Percentiles rank a stretch among this genome's conserved stretches.
Conservation (phyloP, 1,140 invertebrate genomes). For the Drosophila quadrilineata region DNA sequence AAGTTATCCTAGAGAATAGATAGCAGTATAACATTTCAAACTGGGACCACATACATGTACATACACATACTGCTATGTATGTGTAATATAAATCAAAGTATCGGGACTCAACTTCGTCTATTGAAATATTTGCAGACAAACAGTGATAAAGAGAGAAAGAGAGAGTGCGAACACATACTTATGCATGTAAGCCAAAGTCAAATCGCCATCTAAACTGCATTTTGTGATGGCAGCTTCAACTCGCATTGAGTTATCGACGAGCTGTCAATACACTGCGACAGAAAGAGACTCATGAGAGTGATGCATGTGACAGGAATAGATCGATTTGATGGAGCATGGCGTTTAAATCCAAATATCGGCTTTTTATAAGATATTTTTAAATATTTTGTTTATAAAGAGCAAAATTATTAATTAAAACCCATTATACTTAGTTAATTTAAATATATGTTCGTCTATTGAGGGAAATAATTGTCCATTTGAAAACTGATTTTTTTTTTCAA, state of each 20-base stretch:
- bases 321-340: too few relatives aligned
- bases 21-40: constrained; percentile 9
- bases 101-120: constrained; percentile 4
- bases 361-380: too few relatives aligned
- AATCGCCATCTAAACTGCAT: constrained; percentile 11
- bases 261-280: neutral
- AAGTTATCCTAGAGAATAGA: constrained; percentile 2
- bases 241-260: neutral
- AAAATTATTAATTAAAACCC: too few relatives aligned
- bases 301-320: neutral
- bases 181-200: neutral
- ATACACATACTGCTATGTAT: too few relatives aligned
- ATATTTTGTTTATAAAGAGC: too few relatives aligned
- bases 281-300: neutral
- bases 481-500: too few relatives aligned
- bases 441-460: too few relatives aligned
- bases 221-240: neutral
- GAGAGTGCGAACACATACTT: too few relatives aligned
- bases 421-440: too few relatives aligned
- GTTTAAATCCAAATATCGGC: too few relatives aligned
- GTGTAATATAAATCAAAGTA: constrained; percentile 28
- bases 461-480: too few relatives aligned
- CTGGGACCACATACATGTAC: neutral
- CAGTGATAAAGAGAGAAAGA: too few relatives aligned
- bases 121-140: neutral